Evolutionary conservation across 2,888 invertebrate species (phyloP), one percentile per base, ranked within the genome.

Genomic region (Drosophila pegasa): DNA sequence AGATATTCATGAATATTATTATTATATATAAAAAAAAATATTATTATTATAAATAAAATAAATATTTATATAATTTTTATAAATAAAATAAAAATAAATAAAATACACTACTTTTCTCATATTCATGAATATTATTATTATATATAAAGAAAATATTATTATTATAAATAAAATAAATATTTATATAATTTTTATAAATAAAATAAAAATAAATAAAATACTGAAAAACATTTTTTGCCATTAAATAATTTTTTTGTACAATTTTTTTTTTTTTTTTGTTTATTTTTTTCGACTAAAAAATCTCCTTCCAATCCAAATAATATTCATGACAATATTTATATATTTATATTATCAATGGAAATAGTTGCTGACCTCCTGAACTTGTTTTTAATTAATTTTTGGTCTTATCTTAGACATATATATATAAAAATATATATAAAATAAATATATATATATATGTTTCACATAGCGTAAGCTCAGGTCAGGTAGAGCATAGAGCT

Each of bases 401-500:
- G 16, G 2, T 0, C 18, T 47, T 29, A 47, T 47, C 29, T 22
- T 2, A 14, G 9, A 33, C 2, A 33, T 33, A 33, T 33, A 33
- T 14, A 14, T 14, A 33, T 14, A 38, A 5, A 27, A 1, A 27
- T 14, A 8, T 6, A 22, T 14, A 14, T 14, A 12, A n/a, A n/a
- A n/a, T 22, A 12, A n/a, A n/a, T 14, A 22, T 16, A 35, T 16
- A 9, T 7, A 5, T 25, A n/a, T 33, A 18, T 7, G n/a, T 14
- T 54, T 14, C 4, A 4, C 31, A 16, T 18, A 20, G 31, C 31
- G 45, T n/a, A 52, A 55, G 31, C 20, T 20, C 20, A 56, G 57
- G 20, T 51, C 41, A 14, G 2, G 1, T 29, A 71, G 67, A 25
- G 77, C n/a, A 77, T 60, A 43, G 31, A 52, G 51, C 38, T 22